Base-by-base conservation (phyloP, 2,113 vertebrate species). In the Anser brachyrhynchus region DNA sequence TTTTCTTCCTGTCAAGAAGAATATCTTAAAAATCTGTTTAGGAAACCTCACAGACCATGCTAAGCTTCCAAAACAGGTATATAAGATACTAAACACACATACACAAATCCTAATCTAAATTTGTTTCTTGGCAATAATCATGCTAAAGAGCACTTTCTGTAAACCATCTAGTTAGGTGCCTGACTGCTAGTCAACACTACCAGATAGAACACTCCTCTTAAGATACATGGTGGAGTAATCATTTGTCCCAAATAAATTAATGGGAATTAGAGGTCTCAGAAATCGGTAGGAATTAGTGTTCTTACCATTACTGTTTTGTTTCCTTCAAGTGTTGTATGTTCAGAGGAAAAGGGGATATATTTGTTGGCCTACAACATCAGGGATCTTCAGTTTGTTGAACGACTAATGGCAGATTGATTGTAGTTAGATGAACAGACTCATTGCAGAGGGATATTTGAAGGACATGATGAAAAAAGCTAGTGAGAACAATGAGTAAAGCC, bases 161-260 rank as follows among this genome's bases (percentile, higher is more conserved):
- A 96, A 95, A 90, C 88, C 70, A 44, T 59, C 84, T 51, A 69
- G 62, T 93, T 46, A 77, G 49, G 20, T 9, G 1, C 26, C 26
- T 33, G 59, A 22, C 46, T 74, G 26, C 75, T 67, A 66, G 73
- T 95, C 93, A 80, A 97, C 94, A 94, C 13, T 21, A 41, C 31
- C 77, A 66, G 76, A 94, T 74, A 65, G 72, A 93, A 57, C 9
- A 76, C 58, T 49, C 31, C 55, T 91, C 44, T 74, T 26, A 86
- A 95, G 88, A 94, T 29, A 77, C 18, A 52, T 59, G 31, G 41
- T 31, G 39, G 92, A 91, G 58, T 77, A 95, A 95, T 92, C 14
- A 2, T 79, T 94, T 92, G 70, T 91, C 73, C 64, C 39, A 90
- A 96, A 95, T 84, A 95, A 95, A 96, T 96, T 93, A 89, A 92